Conservation (phyloP, 2,888 invertebrate genomes). For the Ditula angustiorana region DNA sequence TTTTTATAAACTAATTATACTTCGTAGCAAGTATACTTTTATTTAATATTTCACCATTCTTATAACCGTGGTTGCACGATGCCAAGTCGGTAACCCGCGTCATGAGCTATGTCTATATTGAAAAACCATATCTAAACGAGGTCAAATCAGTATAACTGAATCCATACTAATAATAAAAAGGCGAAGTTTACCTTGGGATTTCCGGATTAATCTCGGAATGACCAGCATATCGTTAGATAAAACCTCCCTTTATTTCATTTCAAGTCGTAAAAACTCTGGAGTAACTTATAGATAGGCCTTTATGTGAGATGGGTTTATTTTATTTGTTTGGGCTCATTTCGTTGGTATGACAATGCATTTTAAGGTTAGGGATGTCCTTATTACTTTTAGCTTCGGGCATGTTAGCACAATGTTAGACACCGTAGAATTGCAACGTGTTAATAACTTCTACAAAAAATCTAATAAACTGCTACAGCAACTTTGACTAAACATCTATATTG, state of each 20-base stretch:
- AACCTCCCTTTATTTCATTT: background rate
- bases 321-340: background rate
- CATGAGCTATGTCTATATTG: conserved; percentile 23
- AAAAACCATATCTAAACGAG: conserved; percentile 28
- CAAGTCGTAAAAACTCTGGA: background rate
- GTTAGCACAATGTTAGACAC: background rate
- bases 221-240: background rate
- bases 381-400: background rate
- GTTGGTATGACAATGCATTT: background rate
- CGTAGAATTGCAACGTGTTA: too few relatives aligned
- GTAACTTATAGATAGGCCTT: background rate
- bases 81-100: background rate
- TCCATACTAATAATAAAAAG: background rate
- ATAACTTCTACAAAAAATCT: too few relatives aligned
- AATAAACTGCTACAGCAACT: too few relatives aligned
- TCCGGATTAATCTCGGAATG: conserved; percentile 10
- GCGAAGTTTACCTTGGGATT: background rate
- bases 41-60: background rate
- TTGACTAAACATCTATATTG: too few relatives aligned
- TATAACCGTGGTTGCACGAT: background rate
- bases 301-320: background rate
- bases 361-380: too few relatives aligned
- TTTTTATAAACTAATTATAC: background rate
- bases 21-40: background rate
- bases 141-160: conserved; percentile 1